phyloP scores from a whole-genome alignment of 1,140 invertebrate species.

The Orchesella cincta region DNA sequence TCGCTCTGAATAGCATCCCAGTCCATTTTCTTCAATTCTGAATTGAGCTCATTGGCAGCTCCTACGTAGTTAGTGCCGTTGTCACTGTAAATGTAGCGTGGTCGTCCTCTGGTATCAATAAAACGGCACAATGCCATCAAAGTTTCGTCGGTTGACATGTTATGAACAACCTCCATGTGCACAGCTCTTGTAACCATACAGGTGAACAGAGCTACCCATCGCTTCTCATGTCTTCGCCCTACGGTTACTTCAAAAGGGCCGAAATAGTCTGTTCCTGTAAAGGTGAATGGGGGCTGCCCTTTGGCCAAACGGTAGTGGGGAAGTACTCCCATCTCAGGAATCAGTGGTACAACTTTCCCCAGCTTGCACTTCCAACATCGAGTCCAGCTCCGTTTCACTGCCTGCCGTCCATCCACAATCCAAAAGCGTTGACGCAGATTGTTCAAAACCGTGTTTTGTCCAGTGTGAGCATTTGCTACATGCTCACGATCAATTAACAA shows the following conservation, averaged over 20 bases:
- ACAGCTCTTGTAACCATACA: constrained; percentile 43
- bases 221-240: constrained; percentile 33
- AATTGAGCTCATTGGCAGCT: constrained; percentile 11
- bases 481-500: background rate
- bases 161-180: constrained; percentile 49
- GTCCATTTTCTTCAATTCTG: background rate
- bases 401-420: background rate
- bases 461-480: background rate
- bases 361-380: constrained; percentile 37
- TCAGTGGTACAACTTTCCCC: background rate
- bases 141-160: constrained; percentile 50
- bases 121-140: constrained; percentile 52
- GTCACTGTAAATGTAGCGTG: constrained; percentile 49
- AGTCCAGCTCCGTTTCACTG: background rate
- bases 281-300: constrained; percentile 41
- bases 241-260: constrained; percentile 48
- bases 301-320: constrained; percentile 36
- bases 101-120: constrained; percentile 49
- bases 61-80: constrained; percentile 54
- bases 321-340: constrained; percentile 42
- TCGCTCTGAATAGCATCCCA: background rate
- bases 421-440: background rate
- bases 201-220: constrained; percentile 41
- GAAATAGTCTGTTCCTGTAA: constrained; percentile 47
- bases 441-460: background rate